Percentiles rank a stretch among this genome's conserved stretches.
phyloP scores from a whole-genome alignment of 2,888 invertebrate species.

The Agrotis segetum region DNA sequence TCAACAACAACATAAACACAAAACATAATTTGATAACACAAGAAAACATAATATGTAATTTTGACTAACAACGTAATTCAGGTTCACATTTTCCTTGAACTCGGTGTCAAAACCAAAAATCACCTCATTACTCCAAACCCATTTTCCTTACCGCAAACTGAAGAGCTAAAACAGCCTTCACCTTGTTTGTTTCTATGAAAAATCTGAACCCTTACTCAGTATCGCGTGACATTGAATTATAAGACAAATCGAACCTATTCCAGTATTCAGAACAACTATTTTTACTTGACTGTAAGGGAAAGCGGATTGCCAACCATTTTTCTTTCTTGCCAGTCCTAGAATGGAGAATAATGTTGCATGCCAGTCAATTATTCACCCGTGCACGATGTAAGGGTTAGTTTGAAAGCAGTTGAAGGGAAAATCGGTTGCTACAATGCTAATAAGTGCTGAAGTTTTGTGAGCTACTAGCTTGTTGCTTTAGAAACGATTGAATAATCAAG shows the following conservation, averaged over 20 bases:
- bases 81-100: conserved; percentile 21
- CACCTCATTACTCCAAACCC: conserved; percentile 32
- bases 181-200: conserved; percentile 61
- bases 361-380: conserved; percentile 44
- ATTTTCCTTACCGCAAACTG: conserved; percentile 32
- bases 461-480: conserved; percentile 25
- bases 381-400: conserved; percentile 38
- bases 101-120: conserved; percentile 24
- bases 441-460: conserved; percentile 29
- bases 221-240: conserved; percentile 67
- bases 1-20: not conserved
- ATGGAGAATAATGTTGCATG: conserved; percentile 48
- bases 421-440: conserved; percentile 34
- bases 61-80: conserved; percentile 18
- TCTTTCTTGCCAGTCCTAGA: conserved; percentile 30
- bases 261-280: conserved; percentile 41
- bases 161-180: conserved; percentile 51
- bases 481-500: conserved; percentile 34
- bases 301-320: conserved; percentile 43
- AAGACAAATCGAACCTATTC: conserved; percentile 53
- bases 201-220: conserved; percentile 54
- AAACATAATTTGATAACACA: conserved; percentile 11
- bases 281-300: conserved; percentile 44
- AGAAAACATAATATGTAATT: conserved; percentile 18
- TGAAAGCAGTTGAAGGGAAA: conserved; percentile 32